Evolutionary conservation across 1,140 invertebrate species (phyloP).

Genomic region (Cotesia vestalis): DNA sequence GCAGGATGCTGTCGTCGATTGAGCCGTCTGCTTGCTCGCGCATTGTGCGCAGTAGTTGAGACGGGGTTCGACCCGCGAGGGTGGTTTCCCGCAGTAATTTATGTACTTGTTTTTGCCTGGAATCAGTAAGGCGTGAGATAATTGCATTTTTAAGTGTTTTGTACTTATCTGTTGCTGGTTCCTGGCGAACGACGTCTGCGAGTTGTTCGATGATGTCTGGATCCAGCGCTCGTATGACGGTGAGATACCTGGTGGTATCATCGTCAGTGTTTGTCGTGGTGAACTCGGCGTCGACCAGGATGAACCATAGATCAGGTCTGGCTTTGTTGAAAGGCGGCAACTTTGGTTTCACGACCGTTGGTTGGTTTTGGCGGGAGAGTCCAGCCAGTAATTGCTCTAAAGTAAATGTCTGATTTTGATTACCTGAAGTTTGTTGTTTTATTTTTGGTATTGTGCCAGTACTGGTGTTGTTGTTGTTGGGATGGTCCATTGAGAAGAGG

Average conservation of each 20-base stretch:
- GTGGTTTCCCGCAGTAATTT: slow-evolving; percentile 44
- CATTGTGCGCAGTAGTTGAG: slow-evolving; percentile 47
- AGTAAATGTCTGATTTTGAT: too few relatives aligned
- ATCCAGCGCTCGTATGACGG: slow-evolving; percentile 1
- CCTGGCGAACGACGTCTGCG: slow-evolving; percentile 28
- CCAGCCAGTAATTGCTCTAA: too few relatives aligned
- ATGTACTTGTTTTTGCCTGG: slow-evolving; percentile 37
- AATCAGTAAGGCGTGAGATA: slow-evolving; percentile 38
- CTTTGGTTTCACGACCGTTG: neutral
- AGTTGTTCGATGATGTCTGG: slow-evolving; percentile 13
- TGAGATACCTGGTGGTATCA: neutral
- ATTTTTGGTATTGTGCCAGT: too few relatives aligned
- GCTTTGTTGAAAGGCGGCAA: neutral
- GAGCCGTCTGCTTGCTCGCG: slow-evolving; percentile 29
- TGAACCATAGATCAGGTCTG: slow-evolving; percentile 15
- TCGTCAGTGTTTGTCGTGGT: neutral
- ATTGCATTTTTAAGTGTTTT: slow-evolving; percentile 30
- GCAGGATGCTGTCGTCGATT: slow-evolving; percentile 35
- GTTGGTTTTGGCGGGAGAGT: too few relatives aligned
- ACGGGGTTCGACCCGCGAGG: slow-evolving; percentile 42
- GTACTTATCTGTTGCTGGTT: slow-evolving; percentile 32
- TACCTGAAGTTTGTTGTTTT: too few relatives aligned
- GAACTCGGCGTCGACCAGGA: slow-evolving; percentile 1
- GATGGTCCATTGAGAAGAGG: too few relatives aligned
- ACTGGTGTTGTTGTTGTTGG: too few relatives aligned